These are phyloP conservation scores for Limosa lapponica DNA, from an alignment of 2,797 vertebrate species.

Conservation along the genomic window DNA sequence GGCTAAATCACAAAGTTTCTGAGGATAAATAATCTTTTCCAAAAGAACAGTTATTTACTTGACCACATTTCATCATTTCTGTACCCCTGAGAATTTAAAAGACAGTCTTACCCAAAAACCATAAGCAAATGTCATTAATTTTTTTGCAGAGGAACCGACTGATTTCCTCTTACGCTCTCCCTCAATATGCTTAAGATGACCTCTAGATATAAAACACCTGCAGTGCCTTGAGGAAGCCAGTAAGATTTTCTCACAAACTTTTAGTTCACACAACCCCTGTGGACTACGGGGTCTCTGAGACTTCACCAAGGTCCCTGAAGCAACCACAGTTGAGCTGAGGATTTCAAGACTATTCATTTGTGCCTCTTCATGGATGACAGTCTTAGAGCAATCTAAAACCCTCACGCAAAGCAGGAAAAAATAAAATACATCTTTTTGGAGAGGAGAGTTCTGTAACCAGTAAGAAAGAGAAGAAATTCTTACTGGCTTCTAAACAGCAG, in stretches of 20 bases:
- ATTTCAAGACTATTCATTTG: background rate
- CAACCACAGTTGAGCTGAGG: background rate
- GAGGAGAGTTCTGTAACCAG: background rate
- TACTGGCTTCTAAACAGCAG: background rate
- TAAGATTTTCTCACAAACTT: background rate
- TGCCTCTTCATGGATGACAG: background rate
- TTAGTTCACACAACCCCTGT: background rate
- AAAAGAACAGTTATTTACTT: background rate
- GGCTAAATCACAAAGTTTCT: background rate
- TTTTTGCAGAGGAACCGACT: background rate
- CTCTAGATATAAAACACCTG: background rate
- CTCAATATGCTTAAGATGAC: background rate
- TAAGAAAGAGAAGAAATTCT: background rate
- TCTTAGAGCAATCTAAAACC: background rate
- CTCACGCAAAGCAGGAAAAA: background rate
- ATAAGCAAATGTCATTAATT: background rate
- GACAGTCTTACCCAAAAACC: background rate
- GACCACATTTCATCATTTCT: background rate
- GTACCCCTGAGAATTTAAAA: background rate
- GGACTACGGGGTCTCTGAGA: background rate
- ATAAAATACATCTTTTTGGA: background rate
- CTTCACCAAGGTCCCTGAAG: background rate
- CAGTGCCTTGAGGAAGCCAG: background rate
- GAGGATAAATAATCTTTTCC: background rate
- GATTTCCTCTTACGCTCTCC: background rate